Base-by-base conservation (phyloP, 1,140 invertebrate genomes). In the Apis cerana region DNA sequence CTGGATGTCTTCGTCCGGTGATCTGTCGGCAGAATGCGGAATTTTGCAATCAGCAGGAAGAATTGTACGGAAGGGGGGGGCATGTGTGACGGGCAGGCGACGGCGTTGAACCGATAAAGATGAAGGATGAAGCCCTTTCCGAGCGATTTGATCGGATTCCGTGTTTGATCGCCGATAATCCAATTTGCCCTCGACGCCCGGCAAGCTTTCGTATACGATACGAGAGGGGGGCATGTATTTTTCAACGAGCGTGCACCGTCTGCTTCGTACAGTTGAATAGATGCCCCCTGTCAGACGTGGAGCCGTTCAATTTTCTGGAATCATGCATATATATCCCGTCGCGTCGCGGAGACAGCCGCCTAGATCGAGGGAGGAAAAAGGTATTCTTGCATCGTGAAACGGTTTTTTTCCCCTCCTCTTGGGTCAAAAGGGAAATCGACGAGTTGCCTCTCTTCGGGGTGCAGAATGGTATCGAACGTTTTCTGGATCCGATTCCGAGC, bases 131-230 rank as follows among this genome's bases (percentile, higher is more conserved):
- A 90, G 81, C 85, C 89, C 85, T 84, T 90, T 89, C 82, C 80
- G 75, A 85, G 71, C 70, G 86, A 85, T 88, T 89, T 90, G 83
- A 88, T 89, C 84, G 82, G 83, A 89, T 90, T 86, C 85, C 82
- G 82, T 62, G 83, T 89, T 90, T 88, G 83, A 90, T 90, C 89
- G 87, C 82, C 77, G 86, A 82, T 90, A 90, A 90, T 90, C 88
- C 88, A 90, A 90, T 90, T 90, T 90, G 71, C 71, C 54, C 75
- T 68, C 77, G 86, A 79, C 81, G 84, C 83, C 59, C 76, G 79
- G 64, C 61, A 75, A 84, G 80, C 84, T 80, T 72, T 74, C 71
- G 85, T 68, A 50, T 54, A 75, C 70, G 67, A 62, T 62, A 62
- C 61, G 2, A 12, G 54, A 9, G 15, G 43, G 65, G 33, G 80